Percentiles rank a stretch among this genome's conserved stretches.
These are phyloP conservation scores for Myripristis jacobus DNA, from an alignment of 2,797 vertebrate genomes.

Conservation along the genomic window DNA sequence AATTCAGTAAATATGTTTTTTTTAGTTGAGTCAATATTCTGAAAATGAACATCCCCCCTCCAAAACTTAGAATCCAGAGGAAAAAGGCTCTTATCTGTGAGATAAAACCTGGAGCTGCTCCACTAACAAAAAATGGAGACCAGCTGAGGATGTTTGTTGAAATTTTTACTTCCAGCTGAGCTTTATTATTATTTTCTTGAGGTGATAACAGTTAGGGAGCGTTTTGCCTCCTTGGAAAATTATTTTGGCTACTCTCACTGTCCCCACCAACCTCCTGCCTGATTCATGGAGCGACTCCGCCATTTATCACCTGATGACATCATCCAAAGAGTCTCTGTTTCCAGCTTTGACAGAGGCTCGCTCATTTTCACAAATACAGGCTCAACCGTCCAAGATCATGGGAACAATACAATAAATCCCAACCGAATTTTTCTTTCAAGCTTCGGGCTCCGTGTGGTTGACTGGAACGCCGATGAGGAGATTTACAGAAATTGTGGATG, in stretches of 20 bases:
- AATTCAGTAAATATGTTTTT: neutral
- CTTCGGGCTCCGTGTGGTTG: neutral
- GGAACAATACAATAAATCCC: neutral
- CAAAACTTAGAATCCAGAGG: constrained; percentile 28
- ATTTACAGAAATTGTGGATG: neutral
- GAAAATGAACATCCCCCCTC: constrained; percentile 16
- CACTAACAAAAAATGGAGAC: neutral
- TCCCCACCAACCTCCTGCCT: constrained; percentile 1
- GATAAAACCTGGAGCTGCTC: constrained; percentile 53
- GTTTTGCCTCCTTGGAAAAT: constrained; percentile 41
- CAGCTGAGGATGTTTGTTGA: constrained; percentile 35
- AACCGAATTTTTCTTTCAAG: neutral
- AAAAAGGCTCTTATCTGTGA: constrained; percentile 46
- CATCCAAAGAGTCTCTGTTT: neutral
- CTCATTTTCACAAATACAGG: neutral
- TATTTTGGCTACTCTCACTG: constrained; percentile 2
- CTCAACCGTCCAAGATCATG: neutral
- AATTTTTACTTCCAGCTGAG: constrained; percentile 44
- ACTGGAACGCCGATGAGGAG: neutral
- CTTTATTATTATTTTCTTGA: constrained; percentile 32
- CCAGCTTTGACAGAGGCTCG: neutral
- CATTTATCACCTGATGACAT: neutral
- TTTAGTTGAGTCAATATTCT: constrained; percentile 16
- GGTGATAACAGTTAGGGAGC: constrained; percentile 45
- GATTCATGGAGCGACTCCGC: constrained; percentile 4